These are phyloP conservation scores for Noctua janthina DNA, from an alignment of 2,888 invertebrate genomes.

Conservation along the genomic window DNA sequence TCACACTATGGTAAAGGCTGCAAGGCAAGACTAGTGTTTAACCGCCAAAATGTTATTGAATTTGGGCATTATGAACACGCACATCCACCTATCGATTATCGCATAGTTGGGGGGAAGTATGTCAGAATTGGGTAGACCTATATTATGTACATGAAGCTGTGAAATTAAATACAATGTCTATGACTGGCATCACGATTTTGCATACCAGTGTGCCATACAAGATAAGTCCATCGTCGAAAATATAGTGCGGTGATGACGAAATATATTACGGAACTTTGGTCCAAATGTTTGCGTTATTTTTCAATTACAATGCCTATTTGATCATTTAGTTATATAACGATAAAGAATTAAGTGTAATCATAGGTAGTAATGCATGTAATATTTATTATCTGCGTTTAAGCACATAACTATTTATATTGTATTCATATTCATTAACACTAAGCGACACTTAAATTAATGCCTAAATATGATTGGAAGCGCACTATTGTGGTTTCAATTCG, in stretches of 20 bases:
- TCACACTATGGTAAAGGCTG: slow-evolving; percentile 41
- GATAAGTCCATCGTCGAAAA: not conserved
- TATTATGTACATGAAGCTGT: not conserved
- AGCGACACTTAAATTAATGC: no score
- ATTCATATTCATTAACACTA: no score
- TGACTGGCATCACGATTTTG: not conserved
- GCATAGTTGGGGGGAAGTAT: not conserved
- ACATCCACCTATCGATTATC: slow-evolving; percentile 21
- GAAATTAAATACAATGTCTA: not conserved
- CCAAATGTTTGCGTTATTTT: not conserved
- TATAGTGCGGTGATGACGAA: not conserved
- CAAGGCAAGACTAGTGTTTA: slow-evolving; percentile 37
- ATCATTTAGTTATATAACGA: not conserved
- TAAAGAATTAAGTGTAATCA: no score
- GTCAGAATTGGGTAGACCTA: not conserved
- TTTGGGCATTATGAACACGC: slow-evolving; percentile 31
- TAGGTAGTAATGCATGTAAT: no score
- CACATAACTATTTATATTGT: no score
- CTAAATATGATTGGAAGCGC: not conserved
- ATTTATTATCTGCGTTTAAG: no score
- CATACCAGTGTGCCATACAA: not conserved
- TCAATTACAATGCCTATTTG: not conserved
- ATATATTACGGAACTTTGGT: no score
- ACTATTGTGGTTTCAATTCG: not conserved
- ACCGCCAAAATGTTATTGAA: slow-evolving; percentile 9